These are phyloP conservation scores for Peromyscus californicus DNA, from an alignment of 2,113 vertebrate species.

Conservation along the genomic window DNA sequence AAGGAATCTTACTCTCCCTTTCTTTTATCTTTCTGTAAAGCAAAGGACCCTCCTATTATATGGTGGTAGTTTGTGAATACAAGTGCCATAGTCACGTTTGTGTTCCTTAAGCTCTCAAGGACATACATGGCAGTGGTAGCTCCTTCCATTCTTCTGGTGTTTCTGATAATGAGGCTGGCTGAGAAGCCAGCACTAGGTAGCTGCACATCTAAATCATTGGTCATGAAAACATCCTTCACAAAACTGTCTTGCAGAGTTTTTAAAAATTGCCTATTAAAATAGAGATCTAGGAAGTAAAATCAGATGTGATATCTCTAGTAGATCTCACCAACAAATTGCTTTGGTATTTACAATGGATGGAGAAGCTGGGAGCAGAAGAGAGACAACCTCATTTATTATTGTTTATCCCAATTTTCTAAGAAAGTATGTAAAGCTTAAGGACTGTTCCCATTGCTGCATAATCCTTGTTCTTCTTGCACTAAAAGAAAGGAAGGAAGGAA, in stretches of 20 bases:
- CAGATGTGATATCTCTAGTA: not conserved
- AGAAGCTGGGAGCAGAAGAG: not conserved
- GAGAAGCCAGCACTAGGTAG: not conserved
- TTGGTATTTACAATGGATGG: not conserved
- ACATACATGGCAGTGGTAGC: not conserved
- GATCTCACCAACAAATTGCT: not conserved
- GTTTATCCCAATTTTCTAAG: not conserved
- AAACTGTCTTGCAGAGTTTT: constrained; percentile 16
- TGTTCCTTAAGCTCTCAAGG: not conserved
- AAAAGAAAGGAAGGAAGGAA: not conserved
- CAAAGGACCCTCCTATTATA: not conserved
- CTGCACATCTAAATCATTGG: not conserved
- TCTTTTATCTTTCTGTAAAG: not conserved
- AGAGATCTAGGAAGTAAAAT: not conserved
- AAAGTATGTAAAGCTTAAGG: not conserved
- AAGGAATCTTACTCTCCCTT: not conserved
- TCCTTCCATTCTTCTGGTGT: not conserved
- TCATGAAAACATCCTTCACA: constrained; percentile 1
- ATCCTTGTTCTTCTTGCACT: not conserved
- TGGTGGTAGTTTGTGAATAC: not conserved
- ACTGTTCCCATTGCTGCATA: not conserved
- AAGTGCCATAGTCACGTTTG: not conserved
- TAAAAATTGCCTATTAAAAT: not conserved
- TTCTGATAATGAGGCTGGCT: not conserved
- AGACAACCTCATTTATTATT: not conserved